Percentiles rank a stretch among this genome's conserved stretches.
Conservation (phyloP, 2,797 vertebrate species). For the Gastrophryne carolinensis region DNA sequence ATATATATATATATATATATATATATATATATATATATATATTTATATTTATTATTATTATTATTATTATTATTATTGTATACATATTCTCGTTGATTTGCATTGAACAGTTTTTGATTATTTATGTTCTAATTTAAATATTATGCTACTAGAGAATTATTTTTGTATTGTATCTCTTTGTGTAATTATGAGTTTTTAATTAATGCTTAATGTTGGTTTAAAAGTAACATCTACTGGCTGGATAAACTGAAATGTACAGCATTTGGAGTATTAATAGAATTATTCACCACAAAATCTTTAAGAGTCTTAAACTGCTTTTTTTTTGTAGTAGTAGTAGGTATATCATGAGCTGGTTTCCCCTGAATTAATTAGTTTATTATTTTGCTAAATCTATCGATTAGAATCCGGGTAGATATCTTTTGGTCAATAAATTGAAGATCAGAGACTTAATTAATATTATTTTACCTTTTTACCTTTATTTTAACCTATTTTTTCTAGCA, state of each 20-base stretch:
- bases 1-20: neutral
- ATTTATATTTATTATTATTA: neutral
- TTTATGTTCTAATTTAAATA: neutral
- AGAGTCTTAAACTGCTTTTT: neutral
- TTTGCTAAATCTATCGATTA: slow-evolving; percentile 1
- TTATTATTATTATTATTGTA: neutral
- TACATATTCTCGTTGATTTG: neutral
- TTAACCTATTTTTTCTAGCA: too few relatives aligned
- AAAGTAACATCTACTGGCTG: slow-evolving; percentile 30
- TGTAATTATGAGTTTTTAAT: slow-evolving; percentile 44
- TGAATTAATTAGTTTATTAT: neutral
- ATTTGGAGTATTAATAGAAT: neutral
- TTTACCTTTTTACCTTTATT: too few relatives aligned
- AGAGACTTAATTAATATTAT: slow-evolving; percentile 9
- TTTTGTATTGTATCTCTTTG: neutral
- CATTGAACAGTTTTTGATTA: neutral
- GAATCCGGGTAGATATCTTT: slow-evolving; percentile 24
- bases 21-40: neutral
- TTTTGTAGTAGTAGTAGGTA: neutral
- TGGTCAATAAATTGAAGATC: slow-evolving; percentile 26
- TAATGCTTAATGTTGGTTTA: slow-evolving; percentile 30
- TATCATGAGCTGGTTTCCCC: neutral
- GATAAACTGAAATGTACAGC: neutral
- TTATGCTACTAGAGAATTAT: slow-evolving; percentile 16
- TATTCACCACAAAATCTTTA: neutral